Evolutionary conservation across 2,797 vertebrate species (phyloP).

Genomic region (Heteromormyrus szaboi): DNA sequence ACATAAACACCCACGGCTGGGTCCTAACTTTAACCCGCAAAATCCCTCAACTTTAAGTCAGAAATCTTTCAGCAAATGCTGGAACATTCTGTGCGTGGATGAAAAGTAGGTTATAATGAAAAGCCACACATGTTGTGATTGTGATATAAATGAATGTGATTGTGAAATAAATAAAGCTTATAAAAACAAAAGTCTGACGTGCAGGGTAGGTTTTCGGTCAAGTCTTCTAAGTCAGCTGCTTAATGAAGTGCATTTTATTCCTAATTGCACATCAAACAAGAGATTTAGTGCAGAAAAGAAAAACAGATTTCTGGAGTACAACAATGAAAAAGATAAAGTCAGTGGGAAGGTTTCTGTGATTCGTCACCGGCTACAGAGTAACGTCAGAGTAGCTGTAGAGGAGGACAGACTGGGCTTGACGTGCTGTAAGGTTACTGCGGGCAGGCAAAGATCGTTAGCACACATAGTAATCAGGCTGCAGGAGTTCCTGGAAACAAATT

Average conservation of each 20-base stretch:
- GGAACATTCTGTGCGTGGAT: not conserved
- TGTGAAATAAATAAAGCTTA: not conserved
- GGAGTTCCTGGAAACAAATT: constrained; percentile 45
- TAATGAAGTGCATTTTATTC: not conserved
- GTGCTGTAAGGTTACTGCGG: constrained; percentile 35
- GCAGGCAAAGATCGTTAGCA: not conserved
- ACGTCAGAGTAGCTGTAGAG: not conserved
- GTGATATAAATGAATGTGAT: not conserved
- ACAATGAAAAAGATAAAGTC: not conserved
- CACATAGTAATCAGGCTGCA: constrained; percentile 43
- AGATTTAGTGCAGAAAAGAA: not conserved
- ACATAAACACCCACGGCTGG: not conserved
- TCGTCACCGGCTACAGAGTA: not conserved
- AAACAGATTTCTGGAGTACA: not conserved
- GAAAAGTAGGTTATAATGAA: not conserved
- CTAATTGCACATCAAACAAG: not conserved
- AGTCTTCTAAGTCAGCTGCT: not conserved
- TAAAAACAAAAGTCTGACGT: not conserved
- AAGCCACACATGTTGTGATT: not conserved
- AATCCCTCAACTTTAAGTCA: not conserved
- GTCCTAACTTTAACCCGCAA: not conserved
- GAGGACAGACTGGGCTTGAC: constrained; percentile 15
- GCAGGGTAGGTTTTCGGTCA: not conserved
- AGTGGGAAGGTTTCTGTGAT: not conserved
- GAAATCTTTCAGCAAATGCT: not conserved